phyloP scores from a whole-genome alignment of 2,888 invertebrate species.

The Acrocyrtus sp. region DNA sequence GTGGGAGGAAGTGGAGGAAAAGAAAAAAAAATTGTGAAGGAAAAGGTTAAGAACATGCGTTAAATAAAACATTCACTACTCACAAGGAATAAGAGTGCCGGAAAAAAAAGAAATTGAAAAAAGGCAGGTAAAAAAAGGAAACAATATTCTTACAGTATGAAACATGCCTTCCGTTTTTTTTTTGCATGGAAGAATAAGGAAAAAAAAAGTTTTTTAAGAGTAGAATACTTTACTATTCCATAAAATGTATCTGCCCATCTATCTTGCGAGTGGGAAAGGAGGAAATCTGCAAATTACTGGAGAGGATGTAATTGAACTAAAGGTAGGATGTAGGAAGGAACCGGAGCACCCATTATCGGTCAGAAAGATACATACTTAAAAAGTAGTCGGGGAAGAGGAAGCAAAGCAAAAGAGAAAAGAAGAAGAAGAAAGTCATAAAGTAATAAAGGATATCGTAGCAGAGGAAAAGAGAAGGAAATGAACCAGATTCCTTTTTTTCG shows the following conservation, averaged over 20 bases:
- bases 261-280: no score
- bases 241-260: no score
- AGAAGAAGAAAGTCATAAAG: neutral
- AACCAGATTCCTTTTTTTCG: slow-evolving; percentile 30
- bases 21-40: neutral
- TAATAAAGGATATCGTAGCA: neutral
- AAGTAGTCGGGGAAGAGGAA: neutral
- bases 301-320: no score
- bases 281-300: no score
- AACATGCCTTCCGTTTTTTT: neutral
- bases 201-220: no score
- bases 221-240: no score
- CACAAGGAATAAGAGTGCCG: no score
- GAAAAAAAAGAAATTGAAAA: no score
- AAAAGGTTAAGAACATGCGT: neutral
- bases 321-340: neutral
- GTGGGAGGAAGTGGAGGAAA: neutral
- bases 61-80: neutral
- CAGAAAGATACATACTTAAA: neutral
- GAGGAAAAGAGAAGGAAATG: slow-evolving; percentile 29
- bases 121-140: no score
- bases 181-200: no score
- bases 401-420: neutral
- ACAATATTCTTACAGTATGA: neutral
- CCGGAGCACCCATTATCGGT: neutral